A percentile compares a stretch with the other conserved stretches of the same genome.
phyloP scores from a whole-genome alignment of 2,113 vertebrate genomes.

The Scytalopus superciliaris region DNA sequence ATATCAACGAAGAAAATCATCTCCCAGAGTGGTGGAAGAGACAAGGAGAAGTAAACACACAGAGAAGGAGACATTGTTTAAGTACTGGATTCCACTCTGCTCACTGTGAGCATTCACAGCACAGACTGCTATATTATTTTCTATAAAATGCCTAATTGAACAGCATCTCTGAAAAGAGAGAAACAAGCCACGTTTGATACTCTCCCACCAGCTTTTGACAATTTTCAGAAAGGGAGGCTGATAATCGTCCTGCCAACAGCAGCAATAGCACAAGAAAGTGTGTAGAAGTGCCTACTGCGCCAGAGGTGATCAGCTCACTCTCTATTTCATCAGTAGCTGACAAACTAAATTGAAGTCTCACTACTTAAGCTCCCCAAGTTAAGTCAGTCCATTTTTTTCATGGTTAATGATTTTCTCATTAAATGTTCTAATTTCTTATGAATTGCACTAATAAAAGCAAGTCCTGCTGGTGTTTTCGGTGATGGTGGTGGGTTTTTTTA shows the following conservation, averaged over 20 bases:
- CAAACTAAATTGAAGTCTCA: conserved; percentile 67
- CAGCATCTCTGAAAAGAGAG: neutral
- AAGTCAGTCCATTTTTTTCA: conserved; percentile 67
- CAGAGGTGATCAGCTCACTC: neutral
- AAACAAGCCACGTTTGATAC: neutral
- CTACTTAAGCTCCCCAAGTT: conserved; percentile 65
- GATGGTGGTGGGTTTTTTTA: neutral
- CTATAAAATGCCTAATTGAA: neutral
- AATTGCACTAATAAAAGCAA: conserved; percentile 77
- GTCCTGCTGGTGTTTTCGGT: conserved; percentile 65
- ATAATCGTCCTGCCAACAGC: neutral
- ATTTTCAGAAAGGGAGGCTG: neutral
- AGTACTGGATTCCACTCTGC: neutral
- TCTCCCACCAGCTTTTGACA: neutral
- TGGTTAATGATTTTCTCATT: conserved; percentile 79
- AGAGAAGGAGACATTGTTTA: neutral
- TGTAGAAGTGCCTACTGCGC: neutral
- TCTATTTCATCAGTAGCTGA: conserved; percentile 57
- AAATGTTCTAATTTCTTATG: conserved; percentile 76
- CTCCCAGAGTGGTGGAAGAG: neutral
- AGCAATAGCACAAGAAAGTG: neutral
- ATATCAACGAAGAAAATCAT: neutral
- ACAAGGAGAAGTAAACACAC: neutral
- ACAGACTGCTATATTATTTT: neutral
- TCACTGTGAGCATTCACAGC: neutral